Evolutionary conservation across 1,140 invertebrate species (phyloP).

Genomic region (Eubasilissa regina): DNA sequence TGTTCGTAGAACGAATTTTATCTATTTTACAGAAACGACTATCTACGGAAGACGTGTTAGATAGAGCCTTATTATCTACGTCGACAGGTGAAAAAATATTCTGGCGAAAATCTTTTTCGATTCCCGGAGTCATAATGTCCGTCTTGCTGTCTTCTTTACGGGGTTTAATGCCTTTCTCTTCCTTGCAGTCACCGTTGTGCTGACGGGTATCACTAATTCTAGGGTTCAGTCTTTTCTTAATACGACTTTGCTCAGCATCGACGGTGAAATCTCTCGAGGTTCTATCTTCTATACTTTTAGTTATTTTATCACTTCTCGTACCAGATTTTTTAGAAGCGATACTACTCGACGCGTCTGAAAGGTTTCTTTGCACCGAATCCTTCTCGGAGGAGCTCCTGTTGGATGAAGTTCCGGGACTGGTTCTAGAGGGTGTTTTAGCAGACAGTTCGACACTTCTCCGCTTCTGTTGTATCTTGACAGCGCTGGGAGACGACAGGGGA

Average conservation of each 20-base stretch:
- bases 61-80: conserved; percentile 44
- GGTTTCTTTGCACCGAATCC: background rate
- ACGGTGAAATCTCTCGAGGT: background rate
- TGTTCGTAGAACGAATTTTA: conserved; percentile 39
- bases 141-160: conserved; percentile 13
- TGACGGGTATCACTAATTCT: conserved; percentile 42
- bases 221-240: conserved; percentile 54
- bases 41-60: conserved; percentile 58
- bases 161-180: conserved; percentile 12
- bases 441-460: conserved; percentile 47
- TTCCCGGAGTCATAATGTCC: conserved; percentile 45
- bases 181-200: conserved; percentile 25
- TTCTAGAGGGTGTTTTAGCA: conserved; percentile 22
- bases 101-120: conserved; percentile 42
- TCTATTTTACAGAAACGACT: conserved; percentile 47
- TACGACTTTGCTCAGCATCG: conserved; percentile 48
- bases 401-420: conserved; percentile 3
- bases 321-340: conserved; percentile 12
- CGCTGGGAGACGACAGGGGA: conserved; percentile 49
- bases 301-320: conserved; percentile 26
- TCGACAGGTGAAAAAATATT: conserved; percentile 38
- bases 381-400: conserved; percentile 12
- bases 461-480: conserved; percentile 47
- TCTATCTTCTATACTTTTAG: conserved; percentile 17
- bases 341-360: conserved; percentile 21